phyloP scores from a whole-genome alignment of 2,797 vertebrate genomes.

The Aselliscus stoliczkanus region DNA sequence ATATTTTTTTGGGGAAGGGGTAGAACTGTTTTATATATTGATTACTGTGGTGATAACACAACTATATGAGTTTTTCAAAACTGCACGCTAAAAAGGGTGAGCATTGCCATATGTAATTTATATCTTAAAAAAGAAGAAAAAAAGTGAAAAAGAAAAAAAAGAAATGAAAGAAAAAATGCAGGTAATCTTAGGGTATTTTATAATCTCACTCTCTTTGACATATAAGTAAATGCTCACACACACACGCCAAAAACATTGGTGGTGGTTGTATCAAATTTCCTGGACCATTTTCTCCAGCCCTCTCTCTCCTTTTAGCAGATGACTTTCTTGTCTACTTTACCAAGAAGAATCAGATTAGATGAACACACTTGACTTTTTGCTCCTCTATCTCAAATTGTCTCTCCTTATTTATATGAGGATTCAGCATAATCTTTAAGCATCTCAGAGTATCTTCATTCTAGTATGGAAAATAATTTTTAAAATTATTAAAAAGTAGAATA shows the following conservation, averaged over 20 bases:
- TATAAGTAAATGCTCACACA: neutral
- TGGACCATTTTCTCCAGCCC: neutral
- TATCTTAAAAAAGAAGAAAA: neutral
- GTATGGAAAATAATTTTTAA: neutral
- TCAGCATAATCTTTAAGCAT: neutral
- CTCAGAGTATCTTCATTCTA: neutral
- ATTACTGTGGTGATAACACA: neutral
- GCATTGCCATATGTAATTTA: neutral
- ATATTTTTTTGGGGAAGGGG: neutral
- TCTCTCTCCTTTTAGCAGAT: neutral
- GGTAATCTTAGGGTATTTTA: neutral
- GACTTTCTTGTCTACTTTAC: slow-evolving; percentile 5
- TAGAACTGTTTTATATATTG: neutral
- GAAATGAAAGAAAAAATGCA: neutral
- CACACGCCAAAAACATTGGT: neutral
- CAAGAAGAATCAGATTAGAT: neutral
- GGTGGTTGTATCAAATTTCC: neutral
- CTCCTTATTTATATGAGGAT: neutral
- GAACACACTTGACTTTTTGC: neutral
- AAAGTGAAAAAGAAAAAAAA: too few species aligned
- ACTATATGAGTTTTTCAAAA: neutral
- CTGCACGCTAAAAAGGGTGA: neutral
- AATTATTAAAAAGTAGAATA: neutral
- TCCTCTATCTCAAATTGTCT: neutral
- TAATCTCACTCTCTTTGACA: neutral